phyloP scores from a whole-genome alignment of 37 sponge, comb jelly and placozoan genomes.

The Axinella damicornis region DNA sequence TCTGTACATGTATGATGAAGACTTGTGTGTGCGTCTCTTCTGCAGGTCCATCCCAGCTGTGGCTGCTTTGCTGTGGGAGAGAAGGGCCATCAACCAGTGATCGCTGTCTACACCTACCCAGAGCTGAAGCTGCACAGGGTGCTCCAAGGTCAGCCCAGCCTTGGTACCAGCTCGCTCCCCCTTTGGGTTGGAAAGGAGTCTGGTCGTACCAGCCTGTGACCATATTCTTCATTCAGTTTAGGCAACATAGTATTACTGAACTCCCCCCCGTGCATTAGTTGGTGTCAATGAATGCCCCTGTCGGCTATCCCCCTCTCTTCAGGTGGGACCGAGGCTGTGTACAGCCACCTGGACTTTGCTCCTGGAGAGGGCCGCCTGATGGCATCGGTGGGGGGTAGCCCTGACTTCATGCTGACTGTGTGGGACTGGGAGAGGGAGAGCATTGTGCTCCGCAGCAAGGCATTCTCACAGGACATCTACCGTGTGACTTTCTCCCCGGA shows the following conservation, averaged over 20 bases:
- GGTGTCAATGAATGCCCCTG: neutral
- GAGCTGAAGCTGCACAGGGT: constrained; percentile 84
- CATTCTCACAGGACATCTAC: constrained; percentile 97
- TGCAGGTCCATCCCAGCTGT: constrained; percentile 87
- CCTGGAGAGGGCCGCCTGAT: constrained; percentile 83
- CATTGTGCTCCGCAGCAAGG: constrained; percentile 92
- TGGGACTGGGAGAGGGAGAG: constrained; percentile 99
- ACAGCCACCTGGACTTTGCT: constrained; percentile 80
- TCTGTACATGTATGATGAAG: neutral
- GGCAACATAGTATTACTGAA: neutral
- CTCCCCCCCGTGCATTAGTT: neutral
- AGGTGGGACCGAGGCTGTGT: constrained; percentile 71
- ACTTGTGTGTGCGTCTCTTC: neutral
- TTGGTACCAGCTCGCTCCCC: too few species aligned
- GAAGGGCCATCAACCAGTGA: constrained; percentile 88
- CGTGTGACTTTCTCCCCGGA: constrained; percentile 97
- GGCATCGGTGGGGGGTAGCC: constrained; percentile 92
- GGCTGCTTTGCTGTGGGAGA: constrained; percentile 97
- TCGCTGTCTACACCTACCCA: constrained; percentile 90
- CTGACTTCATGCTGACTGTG: constrained; percentile 98
- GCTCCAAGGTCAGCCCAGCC: constrained; percentile 61
- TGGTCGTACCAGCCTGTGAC: too few species aligned
- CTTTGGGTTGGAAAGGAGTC: too few species aligned
- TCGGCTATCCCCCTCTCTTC: constrained; percentile 6
- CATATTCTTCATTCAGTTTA: too few species aligned